Percentiles rank a stretch among this genome's conserved stretches.
These are phyloP conservation scores for Papilio protenor DNA, from an alignment of 2,888 invertebrate species.

Conservation along the genomic window DNA sequence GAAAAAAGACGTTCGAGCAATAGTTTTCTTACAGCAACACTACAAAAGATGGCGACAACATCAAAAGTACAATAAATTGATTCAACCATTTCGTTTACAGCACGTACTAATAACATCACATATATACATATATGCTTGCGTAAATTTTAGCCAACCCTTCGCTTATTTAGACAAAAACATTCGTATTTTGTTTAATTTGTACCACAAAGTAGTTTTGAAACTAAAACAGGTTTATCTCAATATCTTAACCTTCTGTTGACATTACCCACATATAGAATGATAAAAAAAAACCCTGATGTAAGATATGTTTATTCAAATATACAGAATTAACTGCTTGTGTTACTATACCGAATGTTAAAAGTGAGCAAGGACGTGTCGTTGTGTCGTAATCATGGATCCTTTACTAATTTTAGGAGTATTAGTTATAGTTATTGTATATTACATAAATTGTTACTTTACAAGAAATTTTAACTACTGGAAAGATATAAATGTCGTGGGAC, in stretches of 20 bases:
- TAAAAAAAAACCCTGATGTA: conserved; percentile 1
- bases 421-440: conserved; percentile 15
- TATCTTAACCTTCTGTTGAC: background rate
- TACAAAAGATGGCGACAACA: too few species aligned
- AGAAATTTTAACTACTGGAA: conserved; percentile 64
- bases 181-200: background rate
- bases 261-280: background rate
- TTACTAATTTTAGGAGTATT: conserved; percentile 1
- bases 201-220: background rate
- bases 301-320: background rate
- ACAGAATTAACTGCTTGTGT: background rate
- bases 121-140: background rate
- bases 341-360: background rate
- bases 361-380: conserved; percentile 6
- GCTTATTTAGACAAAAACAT: background rate
- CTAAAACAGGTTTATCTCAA: background rate
- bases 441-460: conserved; percentile 57
- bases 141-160: background rate
- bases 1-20: too few species aligned
- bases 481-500: conserved; percentile 55
- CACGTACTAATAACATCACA: background rate
- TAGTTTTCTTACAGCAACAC: too few species aligned
- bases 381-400: background rate
- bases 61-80: too few species aligned
- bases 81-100: too few species aligned